Percentiles rank a stretch among this genome's conserved stretches.
These are phyloP conservation scores for Psettodes erumei DNA, from an alignment of 2,113 vertebrate genomes.

Conservation along the genomic window DNA sequence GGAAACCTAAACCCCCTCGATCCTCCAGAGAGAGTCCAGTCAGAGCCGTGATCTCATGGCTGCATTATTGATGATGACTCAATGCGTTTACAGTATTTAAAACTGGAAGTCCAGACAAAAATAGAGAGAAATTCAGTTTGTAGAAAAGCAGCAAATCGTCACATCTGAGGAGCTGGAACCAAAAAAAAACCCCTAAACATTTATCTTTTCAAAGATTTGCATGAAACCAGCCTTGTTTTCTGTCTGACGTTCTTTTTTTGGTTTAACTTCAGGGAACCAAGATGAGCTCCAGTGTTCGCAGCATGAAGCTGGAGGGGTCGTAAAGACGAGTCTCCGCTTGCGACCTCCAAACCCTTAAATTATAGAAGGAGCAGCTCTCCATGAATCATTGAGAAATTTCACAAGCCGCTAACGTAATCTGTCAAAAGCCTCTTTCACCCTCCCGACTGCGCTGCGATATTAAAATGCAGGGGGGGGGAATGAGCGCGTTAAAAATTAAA, in stretches of 20 bases:
- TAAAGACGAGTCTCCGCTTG: conserved; percentile 24
- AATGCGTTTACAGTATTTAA: conserved; percentile 8
- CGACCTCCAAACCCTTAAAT: conserved; percentile 36
- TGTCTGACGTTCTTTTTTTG: background rate
- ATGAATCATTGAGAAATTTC: conserved; percentile 55
- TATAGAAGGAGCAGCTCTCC: conserved; percentile 53
- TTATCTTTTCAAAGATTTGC: no score
- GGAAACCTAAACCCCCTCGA: conserved; percentile 13
- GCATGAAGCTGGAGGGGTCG: background rate
- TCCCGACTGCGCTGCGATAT: background rate
- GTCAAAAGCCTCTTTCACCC: conserved; percentile 18
- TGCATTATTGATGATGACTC: conserved; percentile 30
- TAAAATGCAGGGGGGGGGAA: conserved; percentile 5
- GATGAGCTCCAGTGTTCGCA: no score
- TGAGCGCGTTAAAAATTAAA: conserved; percentile 15
- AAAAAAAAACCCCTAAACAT: no score
- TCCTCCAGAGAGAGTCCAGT: conserved; percentile 20
- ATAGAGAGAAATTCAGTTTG: no score
- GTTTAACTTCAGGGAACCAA: background rate
- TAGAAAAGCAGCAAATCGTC: background rate
- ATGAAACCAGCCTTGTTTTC: no score
- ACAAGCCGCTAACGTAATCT: conserved; percentile 17
- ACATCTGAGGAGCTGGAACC: background rate
- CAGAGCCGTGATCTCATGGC: conserved; percentile 43
- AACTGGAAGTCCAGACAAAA: no score